Conservation (phyloP, 2,113 vertebrate species). For the Typhlomys cinereus region DNA sequence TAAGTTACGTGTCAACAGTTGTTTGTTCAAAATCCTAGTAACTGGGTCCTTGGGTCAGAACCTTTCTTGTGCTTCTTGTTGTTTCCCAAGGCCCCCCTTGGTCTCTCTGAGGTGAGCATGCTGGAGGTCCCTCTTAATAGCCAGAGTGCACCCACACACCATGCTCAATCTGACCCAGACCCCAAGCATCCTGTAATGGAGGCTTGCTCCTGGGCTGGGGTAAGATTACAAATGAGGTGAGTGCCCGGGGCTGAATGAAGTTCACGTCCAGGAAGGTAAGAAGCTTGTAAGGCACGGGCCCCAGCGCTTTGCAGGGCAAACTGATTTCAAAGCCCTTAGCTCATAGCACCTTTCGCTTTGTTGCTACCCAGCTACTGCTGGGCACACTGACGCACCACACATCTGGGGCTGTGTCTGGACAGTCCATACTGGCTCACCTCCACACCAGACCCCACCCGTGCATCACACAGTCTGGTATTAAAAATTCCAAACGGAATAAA, state of each 20-base stretch:
- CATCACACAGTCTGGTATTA: accelerated
- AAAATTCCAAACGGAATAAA: not conserved
- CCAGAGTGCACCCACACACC: not conserved
- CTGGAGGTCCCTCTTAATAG: accelerated
- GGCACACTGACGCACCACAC: not conserved
- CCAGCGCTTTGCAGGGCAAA: accelerated
- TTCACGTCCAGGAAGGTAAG: too few species aligned
- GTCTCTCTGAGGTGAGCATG: accelerated
- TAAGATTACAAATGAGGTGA: too few species aligned
- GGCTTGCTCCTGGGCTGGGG: not conserved
- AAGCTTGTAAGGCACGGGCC: not conserved
- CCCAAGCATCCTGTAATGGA: too few species aligned
- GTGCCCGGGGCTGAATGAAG: not conserved
- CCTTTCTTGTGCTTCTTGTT: not conserved
- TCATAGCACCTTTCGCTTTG: accelerated
- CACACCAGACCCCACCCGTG: not conserved
- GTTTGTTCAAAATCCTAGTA: not conserved
- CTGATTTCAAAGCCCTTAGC: not conserved
- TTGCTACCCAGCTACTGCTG: not conserved
- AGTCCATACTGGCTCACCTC: not conserved
- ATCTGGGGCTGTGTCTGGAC: not conserved
- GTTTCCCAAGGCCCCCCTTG: not conserved
- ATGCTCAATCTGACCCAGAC: accelerated
- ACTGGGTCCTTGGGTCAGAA: not conserved
- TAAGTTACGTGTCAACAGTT: not conserved